These are phyloP conservation scores for Willisornis vidua DNA, from an alignment of 2,113 vertebrate species.

Conservation along the genomic window DNA sequence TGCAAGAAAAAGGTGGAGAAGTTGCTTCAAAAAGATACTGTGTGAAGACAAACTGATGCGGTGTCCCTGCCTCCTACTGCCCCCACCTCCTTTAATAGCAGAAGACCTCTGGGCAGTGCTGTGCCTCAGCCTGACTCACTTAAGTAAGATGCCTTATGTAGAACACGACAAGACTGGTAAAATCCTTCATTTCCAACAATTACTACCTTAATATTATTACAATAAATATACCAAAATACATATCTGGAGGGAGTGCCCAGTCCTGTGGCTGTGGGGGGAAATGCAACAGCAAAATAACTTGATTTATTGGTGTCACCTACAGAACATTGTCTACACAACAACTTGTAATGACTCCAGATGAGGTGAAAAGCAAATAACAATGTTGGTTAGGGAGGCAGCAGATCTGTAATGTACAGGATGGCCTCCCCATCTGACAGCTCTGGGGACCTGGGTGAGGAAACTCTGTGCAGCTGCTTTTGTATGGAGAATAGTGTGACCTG, in stretches of 20 bases:
- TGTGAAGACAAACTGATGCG: background rate
- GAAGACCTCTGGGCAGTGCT: background rate
- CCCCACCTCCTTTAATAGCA: background rate
- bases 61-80: background rate
- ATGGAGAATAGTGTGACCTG: slow-evolving; percentile 55
- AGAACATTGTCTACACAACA: background rate
- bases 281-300: background rate
- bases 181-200: background rate
- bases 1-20: background rate
- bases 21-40: background rate
- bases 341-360: background rate
- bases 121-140: background rate
- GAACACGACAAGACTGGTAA: background rate
- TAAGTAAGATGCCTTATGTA: background rate
- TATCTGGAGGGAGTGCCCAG: background rate
- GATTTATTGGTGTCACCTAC: background rate
- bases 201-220: background rate
- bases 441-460: slow-evolving; percentile 59
- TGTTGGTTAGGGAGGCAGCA: background rate
- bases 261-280: background rate
- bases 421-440: slow-evolving; percentile 28
- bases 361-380: background rate
- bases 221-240: background rate
- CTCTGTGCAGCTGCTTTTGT: slow-evolving; percentile 58
- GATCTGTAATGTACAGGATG: slow-evolving; percentile 23